phyloP scores from a whole-genome alignment of 2,888 invertebrate genomes.

The Trachelus tabidus region DNA sequence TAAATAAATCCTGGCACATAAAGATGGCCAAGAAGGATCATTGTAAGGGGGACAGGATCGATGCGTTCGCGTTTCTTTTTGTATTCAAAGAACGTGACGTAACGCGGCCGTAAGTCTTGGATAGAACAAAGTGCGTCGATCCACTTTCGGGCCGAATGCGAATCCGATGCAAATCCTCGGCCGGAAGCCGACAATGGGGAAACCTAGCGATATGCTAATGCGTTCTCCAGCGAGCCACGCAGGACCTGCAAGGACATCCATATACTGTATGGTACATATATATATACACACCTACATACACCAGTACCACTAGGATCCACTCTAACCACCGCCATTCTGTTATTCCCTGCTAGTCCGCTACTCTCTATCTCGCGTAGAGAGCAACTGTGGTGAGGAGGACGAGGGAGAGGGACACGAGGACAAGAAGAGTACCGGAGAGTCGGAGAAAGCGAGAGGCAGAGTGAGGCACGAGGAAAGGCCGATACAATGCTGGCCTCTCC shows the following conservation, averaged over 20 bases:
- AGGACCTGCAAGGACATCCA: neutral
- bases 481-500: conserved; percentile 65
- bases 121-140: conserved; percentile 51
- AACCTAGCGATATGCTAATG: conserved; percentile 53
- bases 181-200: conserved; percentile 46
- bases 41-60: no score
- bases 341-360: conserved; percentile 16
- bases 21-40: no score
- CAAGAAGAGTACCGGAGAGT: conserved; percentile 27
- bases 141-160: conserved; percentile 49
- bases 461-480: conserved; percentile 56
- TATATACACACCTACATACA: conserved; percentile 17
- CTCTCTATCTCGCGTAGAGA: conserved; percentile 13
- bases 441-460: conserved; percentile 26
- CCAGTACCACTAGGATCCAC: conserved; percentile 11
- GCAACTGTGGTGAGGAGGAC: neutral
- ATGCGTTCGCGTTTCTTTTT: no score
- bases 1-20: no score
- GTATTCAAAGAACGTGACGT: no score
- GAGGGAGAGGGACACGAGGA: conserved; percentile 24
- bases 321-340: neutral
- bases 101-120: conserved; percentile 42
- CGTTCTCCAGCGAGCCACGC: conserved; percentile 26
- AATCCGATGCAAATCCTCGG: conserved; percentile 50
- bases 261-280: neutral